A percentile compares a stretch with the other conserved stretches of the same genome.
phyloP scores from a whole-genome alignment of 2,888 invertebrate species.

The Limulus polyphemus region DNA sequence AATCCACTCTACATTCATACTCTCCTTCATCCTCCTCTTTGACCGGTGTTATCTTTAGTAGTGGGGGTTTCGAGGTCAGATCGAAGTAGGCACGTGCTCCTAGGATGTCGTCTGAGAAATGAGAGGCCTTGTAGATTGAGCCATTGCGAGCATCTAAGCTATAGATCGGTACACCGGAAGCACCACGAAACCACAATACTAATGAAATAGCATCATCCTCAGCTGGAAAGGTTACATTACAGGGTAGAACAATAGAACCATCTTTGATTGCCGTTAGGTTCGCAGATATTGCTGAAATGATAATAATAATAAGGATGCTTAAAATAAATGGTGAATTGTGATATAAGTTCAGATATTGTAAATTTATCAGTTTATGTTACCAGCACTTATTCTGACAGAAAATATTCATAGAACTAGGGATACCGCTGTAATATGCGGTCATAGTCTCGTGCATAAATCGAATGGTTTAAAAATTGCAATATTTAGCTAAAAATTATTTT shows the following conservation, averaged over 20 bases:
- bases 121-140: conserved; percentile 17
- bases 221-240: conserved; percentile 17
- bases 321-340: too few relatives aligned
- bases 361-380: too few relatives aligned
- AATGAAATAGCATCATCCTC: conserved; percentile 14
- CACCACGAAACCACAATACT: conserved; percentile 22
- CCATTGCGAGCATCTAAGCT: conserved; percentile 18
- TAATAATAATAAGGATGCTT: too few relatives aligned
- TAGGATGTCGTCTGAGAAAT: conserved; percentile 17
- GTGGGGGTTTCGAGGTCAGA: conserved; percentile 11
- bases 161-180: conserved; percentile 20
- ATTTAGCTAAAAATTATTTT: too few relatives aligned
- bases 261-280: too few relatives aligned
- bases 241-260: conserved; percentile 6
- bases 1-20: conserved; percentile 20
- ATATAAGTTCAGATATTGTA: too few relatives aligned
- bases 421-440: too few relatives aligned
- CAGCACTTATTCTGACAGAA: too few relatives aligned
- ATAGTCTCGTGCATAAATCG: too few relatives aligned
- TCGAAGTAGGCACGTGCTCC: conserved; percentile 17
- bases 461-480: too few relatives aligned
- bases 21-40: conserved; percentile 17
- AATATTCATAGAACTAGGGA: too few relatives aligned
- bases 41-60: conserved; percentile 17
- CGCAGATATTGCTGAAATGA: too few relatives aligned